These are phyloP conservation scores for Hippocampus kuda DNA, from an alignment of 2,797 vertebrate species.

Conservation along the genomic window DNA sequence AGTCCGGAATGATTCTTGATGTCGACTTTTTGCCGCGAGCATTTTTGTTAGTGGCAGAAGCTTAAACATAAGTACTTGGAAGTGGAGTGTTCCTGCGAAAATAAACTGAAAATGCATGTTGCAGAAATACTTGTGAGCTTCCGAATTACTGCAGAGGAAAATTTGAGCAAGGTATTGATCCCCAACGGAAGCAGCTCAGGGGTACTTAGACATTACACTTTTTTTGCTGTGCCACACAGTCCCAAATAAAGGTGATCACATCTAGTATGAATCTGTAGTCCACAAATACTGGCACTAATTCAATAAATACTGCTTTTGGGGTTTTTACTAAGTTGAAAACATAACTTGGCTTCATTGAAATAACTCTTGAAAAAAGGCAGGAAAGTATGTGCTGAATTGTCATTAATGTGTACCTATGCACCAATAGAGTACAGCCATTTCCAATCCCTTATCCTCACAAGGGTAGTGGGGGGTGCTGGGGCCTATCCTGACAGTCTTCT, in stretches of 20 bases:
- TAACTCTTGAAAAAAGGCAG: not conserved
- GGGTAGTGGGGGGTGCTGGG: too few species aligned
- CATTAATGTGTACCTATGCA: not conserved
- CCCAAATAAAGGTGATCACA: not conserved
- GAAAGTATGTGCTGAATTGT: not conserved
- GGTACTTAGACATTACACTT: too few species aligned
- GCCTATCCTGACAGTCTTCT: too few species aligned
- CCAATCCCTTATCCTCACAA: too few species aligned
- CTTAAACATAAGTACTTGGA: not conserved
- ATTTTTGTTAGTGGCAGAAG: not conserved
- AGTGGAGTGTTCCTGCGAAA: not conserved
- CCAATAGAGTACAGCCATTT: not conserved
- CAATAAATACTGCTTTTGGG: not conserved
- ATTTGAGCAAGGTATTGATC: not conserved
- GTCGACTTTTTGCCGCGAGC: not conserved
- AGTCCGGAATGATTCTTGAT: not conserved
- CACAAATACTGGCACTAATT: not conserved
- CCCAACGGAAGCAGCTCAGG: too few species aligned
- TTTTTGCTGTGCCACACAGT: not conserved
- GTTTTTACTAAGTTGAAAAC: not conserved
- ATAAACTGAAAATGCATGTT: not conserved
- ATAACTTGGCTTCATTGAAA: not conserved
- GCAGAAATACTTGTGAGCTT: not conserved
- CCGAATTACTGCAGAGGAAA: not conserved
- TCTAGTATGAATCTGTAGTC: not conserved